Base-by-base conservation (phyloP, 2,113 vertebrate genomes). In the Apteryx mantelli region DNA sequence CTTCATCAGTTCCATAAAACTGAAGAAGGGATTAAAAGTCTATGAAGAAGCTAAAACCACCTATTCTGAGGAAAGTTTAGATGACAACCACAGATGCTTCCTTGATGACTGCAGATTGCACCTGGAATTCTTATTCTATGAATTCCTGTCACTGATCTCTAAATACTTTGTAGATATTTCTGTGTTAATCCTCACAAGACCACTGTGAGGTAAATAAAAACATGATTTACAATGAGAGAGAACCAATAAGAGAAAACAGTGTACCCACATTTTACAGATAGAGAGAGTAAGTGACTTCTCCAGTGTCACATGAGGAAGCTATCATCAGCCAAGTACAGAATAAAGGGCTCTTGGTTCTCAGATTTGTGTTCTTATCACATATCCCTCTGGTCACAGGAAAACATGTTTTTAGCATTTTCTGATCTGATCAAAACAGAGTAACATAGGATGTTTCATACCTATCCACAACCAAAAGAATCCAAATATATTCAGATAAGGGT, bases 41-140 rank as follows among this genome's bases (percentile, higher is more conserved):
- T 3, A 65, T 16, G 36, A 85, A 17, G 7, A 93, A 91, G 24
- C 14, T 64, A 66, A 96, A 73, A 6, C 28, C 16, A 79, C 4
- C 5, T 11, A 22, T 65, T 56, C 25, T 61, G 26, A 26, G 25
- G 76, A 55, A 92, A 38, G 34, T 14, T 17, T 40, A 77, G 46
- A 48, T 0, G 0, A n/a, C 18, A 58, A 36, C 6, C 19, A 22
- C 8, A 66, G 11, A 20, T 44, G 34, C 4, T 68, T 21, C 10
- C 7, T n/a, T 30, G 34, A 74, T 70, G 26, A 40, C 16, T 15
- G 42, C 30, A 86, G 50, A 70, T 32, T 50, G 64, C 32, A 80
- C 53, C 22, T 55, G 28, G 46, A 82, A 21, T 64, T 89, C 52
- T 60, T 75, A 32, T 5, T 81, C 34, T 65, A 34, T 48, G 48